Evolutionary conservation across 1,140 invertebrate species (phyloP).

Genomic region (Pseudobourletiella spinata): DNA sequence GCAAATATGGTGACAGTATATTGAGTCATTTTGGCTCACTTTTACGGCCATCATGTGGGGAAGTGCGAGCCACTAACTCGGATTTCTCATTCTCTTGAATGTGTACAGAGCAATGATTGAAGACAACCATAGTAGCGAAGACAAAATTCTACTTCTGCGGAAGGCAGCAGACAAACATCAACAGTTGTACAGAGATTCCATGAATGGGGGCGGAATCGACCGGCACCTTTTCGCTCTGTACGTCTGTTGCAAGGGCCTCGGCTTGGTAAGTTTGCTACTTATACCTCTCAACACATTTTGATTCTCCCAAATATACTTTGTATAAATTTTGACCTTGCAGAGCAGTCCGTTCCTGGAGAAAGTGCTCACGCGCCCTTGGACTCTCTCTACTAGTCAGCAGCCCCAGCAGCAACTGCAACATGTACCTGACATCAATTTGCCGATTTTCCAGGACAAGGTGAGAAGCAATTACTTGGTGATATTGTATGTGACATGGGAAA

Average conservation of each 20-base stretch:
- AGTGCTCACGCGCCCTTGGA: slow-evolving; percentile 46
- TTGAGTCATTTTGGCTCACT: too few relatives aligned
- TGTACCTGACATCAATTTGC: slow-evolving; percentile 44
- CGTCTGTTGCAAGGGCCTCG: slow-evolving; percentile 46
- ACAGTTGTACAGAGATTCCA: slow-evolving; percentile 43
- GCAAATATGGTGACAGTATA: too few relatives aligned
- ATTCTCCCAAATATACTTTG: too few relatives aligned
- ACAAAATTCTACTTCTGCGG: slow-evolving; percentile 36
- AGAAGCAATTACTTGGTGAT: too few relatives aligned
- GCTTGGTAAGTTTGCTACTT: slow-evolving; percentile 41
- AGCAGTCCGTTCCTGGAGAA: slow-evolving; percentile 45
- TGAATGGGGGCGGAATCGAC: slow-evolving; percentile 45
- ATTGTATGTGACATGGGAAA: too few relatives aligned
- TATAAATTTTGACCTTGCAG: too few relatives aligned
- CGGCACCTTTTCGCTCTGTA: slow-evolving; percentile 48
- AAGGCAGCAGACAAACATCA: slow-evolving; percentile 41
- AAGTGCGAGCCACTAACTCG: too few relatives aligned
- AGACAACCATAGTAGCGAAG: slow-evolving; percentile 33
- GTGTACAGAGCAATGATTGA: slow-evolving; percentile 43
- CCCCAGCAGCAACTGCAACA: slow-evolving; percentile 47
- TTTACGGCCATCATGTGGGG: too few relatives aligned
- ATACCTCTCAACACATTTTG: too few relatives aligned
- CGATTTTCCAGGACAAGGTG: slow-evolving; percentile 41
- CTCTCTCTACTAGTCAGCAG: slow-evolving; percentile 48
- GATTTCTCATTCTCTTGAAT: too few relatives aligned